Base-by-base conservation (phyloP, 2,888 invertebrate species). In the Scaptomyza cyrtandrae region DNA sequence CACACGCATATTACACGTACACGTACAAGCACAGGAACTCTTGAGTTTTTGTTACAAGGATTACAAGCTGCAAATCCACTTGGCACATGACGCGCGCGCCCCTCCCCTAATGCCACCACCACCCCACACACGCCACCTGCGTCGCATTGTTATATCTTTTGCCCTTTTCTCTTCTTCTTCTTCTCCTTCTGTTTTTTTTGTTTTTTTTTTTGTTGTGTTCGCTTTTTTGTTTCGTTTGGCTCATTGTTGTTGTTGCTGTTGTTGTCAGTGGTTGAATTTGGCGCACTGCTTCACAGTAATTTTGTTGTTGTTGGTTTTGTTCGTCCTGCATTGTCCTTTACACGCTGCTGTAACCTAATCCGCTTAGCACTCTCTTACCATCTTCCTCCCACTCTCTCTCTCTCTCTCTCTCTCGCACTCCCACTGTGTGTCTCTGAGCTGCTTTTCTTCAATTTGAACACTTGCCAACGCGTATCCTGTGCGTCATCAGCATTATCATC, bases 21-120 rank as follows among this genome's bases (percentile, higher is more conserved):
- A 29, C 14, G 3, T 29, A 5, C 7, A 11, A n/a, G 43, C 45
- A 67, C 50, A 68, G 62, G 52, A 74, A 60, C 68, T 55, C 63
- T 74, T 67, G 58, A 63, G 61, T 73, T 63, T 69, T 67, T 71
- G 68, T 55, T 63, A 63, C 84, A 65, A 52, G 77, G 80, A 88
- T 83, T 83, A 83, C 83, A 79, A 82, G 83, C 82, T 67, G 78
- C 55, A 72, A 86, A 82, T 82, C 79, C 88, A 83, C 88, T 83
- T 83, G 88, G 56, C 83, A 82, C 83, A 86, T 79, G 88, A 83
- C 68, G 80, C 80, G 35, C 64, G 29, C 35, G 7, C 56, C 33
- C 50, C 24, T n/a, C n/a, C 50, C 33, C 19, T 48, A 10, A 9
- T 1, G 9, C 5, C 24, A 13, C 43, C 5, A 3, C 29, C 31